Base-by-base conservation (phyloP, 2,888 invertebrate species). In the Caenorhabditis plicata region DNA sequence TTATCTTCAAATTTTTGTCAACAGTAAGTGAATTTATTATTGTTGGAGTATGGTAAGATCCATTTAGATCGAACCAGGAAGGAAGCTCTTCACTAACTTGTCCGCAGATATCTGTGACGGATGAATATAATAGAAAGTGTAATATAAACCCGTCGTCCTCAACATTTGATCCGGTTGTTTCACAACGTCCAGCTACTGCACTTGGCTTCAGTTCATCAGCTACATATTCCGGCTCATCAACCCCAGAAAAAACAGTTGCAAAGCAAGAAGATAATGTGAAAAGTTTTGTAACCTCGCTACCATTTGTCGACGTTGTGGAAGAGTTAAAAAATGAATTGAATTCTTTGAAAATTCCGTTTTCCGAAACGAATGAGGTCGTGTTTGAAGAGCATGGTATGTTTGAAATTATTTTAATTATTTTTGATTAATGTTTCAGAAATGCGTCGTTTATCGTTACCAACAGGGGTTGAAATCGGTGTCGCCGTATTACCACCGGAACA, bases 31-130 rank as follows among this genome's bases (percentile, higher is more conserved):
- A 4, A 23, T 5, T 17, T 19, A n/a, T 23, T 32, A n/a, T 27
- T 22, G 25, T 48, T 5, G 25, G 17, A 11, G 8, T n/a, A 15
- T 31, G 32, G 11, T 40, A 29, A 33, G 7, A 22, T 22, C 25
- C 13, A 49, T 53, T 40, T 36, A 55, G 61, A 48, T 48, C 49
- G 0, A 55, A 55, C 15, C 55, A 55, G 25, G 62, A 62, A 26
- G 55, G 53, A 19, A 56, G 48, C 17, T 55, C 62, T 19, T 44
- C n/a, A n/a, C n/a, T 66, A 26, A 56, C 58, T 13, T 68, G 75
- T 22, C 73, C 76, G 29, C 64, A 68, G 22, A 78, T 78, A 17
- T 75, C 71, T 38, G 77, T 78, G 39, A 78, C 78, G 3, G 78
- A 78, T 44, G 78, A 78, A 57, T 66, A 78, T 61, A 78, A 78